These are phyloP conservation scores for Anser cygnoides DNA, from an alignment of 2,113 vertebrate species.

Conservation along the genomic window DNA sequence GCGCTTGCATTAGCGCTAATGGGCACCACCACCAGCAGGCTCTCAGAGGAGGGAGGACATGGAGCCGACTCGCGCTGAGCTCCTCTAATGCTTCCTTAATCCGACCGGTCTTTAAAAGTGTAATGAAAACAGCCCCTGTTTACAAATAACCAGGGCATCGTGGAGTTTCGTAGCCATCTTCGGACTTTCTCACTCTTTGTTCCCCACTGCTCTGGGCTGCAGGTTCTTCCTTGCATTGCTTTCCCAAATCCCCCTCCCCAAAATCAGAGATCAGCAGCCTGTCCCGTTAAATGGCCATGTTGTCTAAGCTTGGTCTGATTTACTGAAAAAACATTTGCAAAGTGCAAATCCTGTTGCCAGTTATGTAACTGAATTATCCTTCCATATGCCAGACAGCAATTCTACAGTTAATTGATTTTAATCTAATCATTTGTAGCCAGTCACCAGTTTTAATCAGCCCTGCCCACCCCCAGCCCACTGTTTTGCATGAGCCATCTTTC, in stretches of 20 bases:
- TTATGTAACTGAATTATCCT: slow-evolving; percentile 64
- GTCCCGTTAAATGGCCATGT: neutral
- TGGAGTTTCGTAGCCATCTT: neutral
- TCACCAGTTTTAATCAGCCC: slow-evolving; percentile 54
- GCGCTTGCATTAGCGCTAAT: slow-evolving; percentile 33
- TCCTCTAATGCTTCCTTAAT: slow-evolving; percentile 48
- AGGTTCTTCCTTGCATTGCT: fast-evolving
- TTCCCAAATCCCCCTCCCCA: neutral
- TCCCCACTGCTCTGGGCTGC: fast-evolving
- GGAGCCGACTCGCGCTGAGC: neutral
- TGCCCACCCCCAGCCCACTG: neutral
- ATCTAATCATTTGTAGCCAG: slow-evolving; percentile 68
- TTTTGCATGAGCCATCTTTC: slow-evolving; percentile 16
- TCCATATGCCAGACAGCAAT: slow-evolving; percentile 53
- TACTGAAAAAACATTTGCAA: neutral
- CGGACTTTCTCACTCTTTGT: neutral
- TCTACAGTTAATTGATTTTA: slow-evolving; percentile 70
- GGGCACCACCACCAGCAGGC: neutral
- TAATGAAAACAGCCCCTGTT: slow-evolving; percentile 26
- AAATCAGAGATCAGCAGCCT: neutral
- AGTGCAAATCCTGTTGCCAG: slow-evolving; percentile 47
- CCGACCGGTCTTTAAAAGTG: neutral
- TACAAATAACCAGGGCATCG: neutral
- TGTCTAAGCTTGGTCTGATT: neutral
- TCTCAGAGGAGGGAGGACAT: neutral